A percentile compares a stretch with the other conserved stretches of the same genome.
Evolutionary conservation across 2,888 invertebrate genomes (phyloP).

Genomic region (Ormia ochracea): DNA sequence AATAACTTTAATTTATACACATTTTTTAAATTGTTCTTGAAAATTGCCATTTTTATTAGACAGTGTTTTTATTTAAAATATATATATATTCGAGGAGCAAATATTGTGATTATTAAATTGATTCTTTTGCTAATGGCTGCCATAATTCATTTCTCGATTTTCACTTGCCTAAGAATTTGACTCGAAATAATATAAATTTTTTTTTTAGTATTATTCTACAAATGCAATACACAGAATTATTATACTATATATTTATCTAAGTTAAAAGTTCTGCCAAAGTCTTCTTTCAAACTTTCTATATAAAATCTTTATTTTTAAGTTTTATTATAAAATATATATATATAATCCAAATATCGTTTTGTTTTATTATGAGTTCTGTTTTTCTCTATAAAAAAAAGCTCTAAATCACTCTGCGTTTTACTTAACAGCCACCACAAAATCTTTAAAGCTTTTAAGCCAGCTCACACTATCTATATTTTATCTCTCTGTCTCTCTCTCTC

Average conservation of each 20-base stretch:
- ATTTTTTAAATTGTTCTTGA: too few species aligned
- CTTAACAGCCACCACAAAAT: not conserved
- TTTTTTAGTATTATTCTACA: not conserved
- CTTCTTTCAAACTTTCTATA: not conserved
- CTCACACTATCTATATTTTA: constrained; percentile 1
- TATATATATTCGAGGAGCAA: too few species aligned
- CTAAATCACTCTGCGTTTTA: not conserved
- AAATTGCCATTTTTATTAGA: too few species aligned
- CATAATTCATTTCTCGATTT: too few species aligned
- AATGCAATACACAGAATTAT: too few species aligned
- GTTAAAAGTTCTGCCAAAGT: not conserved
- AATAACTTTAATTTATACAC: too few species aligned
- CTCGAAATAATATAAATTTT: too few species aligned
- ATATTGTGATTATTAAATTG: too few species aligned
- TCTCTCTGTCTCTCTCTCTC: not conserved
- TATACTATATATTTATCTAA: not conserved
- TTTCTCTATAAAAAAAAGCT: not conserved
- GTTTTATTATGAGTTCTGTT: not conserved
- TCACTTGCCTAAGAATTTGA: too few species aligned
- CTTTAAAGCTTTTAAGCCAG: not conserved
- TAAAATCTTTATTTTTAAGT: constrained; percentile 34
- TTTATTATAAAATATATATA: not conserved
- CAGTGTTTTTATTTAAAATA: too few species aligned
- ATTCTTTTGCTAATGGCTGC: too few species aligned
- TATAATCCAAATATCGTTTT: not conserved